Conservation (phyloP, 2,888 invertebrate genomes). For the Lottia gigantea region DNA sequence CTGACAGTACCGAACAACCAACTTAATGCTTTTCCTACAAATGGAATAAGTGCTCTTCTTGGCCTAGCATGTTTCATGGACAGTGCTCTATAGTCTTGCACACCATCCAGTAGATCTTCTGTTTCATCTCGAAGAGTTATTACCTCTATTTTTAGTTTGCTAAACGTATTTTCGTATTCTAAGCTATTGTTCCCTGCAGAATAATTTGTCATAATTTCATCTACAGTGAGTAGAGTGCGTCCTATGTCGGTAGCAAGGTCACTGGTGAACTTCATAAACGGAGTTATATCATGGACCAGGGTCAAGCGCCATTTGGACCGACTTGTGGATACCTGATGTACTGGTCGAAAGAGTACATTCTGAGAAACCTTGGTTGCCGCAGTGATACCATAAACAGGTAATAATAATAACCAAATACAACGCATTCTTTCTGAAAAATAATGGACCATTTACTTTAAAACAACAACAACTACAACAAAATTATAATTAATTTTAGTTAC, state of each 20-base stretch:
- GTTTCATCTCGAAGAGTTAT: not conserved
- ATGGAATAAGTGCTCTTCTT: constrained; percentile 7
- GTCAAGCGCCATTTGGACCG: not conserved
- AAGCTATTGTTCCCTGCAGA: not conserved
- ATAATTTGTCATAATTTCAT: not conserved
- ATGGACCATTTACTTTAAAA: too few species aligned
- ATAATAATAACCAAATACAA: too few species aligned
- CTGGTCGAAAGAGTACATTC: not conserved
- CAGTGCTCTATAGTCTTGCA: not conserved
- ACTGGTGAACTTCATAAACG: not conserved
- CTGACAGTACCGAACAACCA: too few species aligned
- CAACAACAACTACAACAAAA: too few species aligned
- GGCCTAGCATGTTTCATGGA: not conserved
- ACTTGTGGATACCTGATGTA: not conserved
- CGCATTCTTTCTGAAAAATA: too few species aligned
- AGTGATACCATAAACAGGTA: too few species aligned
- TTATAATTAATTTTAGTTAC: too few species aligned
- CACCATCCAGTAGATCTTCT: not conserved
- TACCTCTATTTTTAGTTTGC: not conserved
- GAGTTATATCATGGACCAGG: not conserved
- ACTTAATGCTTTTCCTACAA: constrained; percentile 16
- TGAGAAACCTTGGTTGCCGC: not conserved
- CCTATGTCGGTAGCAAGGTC: not conserved
- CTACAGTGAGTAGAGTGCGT: not conserved
- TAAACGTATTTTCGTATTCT: not conserved